These are phyloP conservation scores for Chelonia mydas DNA, from an alignment of 2,797 vertebrate species.

Conservation along the genomic window DNA sequence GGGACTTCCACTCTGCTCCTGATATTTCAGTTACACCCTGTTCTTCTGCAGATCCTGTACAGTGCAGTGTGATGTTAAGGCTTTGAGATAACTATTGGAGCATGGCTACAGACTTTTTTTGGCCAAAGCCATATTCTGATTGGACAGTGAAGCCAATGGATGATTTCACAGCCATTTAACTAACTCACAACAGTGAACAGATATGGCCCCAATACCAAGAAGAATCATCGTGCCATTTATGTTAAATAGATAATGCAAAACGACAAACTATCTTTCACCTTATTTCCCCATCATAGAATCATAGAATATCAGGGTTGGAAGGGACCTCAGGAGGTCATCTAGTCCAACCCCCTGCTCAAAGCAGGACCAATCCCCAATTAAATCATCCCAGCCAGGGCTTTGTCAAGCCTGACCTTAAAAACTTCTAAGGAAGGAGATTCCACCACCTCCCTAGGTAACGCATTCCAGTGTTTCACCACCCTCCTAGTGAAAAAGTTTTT, in stretches of 20 bases:
- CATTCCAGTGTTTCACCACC: too few species aligned
- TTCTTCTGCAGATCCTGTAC: not conserved
- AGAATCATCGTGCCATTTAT: not conserved
- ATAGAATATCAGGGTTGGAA: too few species aligned
- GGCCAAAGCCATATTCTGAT: not conserved
- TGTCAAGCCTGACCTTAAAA: too few species aligned
- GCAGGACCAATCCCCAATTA: too few species aligned
- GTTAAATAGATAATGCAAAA: not conserved
- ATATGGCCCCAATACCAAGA: not conserved
- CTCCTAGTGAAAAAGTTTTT: too few species aligned
- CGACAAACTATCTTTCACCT: not conserved
- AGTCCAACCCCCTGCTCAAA: too few species aligned
- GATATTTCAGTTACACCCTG: not conserved
- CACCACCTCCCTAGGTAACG: too few species aligned
- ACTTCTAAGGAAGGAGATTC: too few species aligned
- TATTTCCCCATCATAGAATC: not conserved
- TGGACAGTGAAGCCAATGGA: not conserved
- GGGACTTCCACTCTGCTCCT: not conserved
- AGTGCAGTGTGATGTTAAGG: not conserved
- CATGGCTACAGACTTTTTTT: not conserved
- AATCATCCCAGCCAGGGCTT: too few species aligned
- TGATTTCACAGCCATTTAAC: not conserved
- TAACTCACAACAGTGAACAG: not conserved
- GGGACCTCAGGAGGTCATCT: too few species aligned
- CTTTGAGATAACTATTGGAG: not conserved